These are phyloP conservation scores for Megamerina dolium DNA, from an alignment of 2,888 invertebrate genomes.

Conservation along the genomic window DNA sequence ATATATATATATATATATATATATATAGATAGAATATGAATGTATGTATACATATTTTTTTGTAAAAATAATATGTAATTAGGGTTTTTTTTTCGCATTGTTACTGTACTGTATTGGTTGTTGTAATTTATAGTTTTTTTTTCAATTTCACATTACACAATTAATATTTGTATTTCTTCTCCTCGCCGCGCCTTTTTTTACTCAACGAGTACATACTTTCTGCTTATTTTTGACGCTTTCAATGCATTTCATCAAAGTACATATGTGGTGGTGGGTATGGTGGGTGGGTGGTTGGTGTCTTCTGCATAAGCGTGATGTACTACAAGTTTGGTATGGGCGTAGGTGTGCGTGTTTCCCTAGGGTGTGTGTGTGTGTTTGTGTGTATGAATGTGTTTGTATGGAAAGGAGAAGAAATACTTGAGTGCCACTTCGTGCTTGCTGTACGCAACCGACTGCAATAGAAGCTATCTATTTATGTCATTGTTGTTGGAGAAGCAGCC, in stretches of 20 bases:
- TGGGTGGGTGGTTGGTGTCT: constrained; percentile 7
- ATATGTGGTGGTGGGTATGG: too few relatives aligned
- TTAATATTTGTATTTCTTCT: neutral
- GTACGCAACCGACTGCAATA: too few relatives aligned
- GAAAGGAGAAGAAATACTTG: too few relatives aligned
- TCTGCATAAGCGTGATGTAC: constrained; percentile 8
- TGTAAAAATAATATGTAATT: too few relatives aligned
- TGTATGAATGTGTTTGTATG: too few relatives aligned
- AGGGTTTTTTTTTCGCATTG: too few relatives aligned
- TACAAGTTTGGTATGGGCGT: neutral
- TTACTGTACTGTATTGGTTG: neutral
- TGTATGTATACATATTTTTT: neutral
- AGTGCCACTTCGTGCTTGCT: too few relatives aligned
- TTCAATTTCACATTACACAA: neutral
- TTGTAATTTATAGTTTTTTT: neutral
- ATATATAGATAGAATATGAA: neutral
- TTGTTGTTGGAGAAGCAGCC: constrained; percentile 30
- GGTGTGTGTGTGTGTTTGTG: constrained; percentile 10
- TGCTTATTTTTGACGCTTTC: too few relatives aligned
- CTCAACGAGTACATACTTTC: too few relatives aligned
- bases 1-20: neutral
- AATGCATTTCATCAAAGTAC: too few relatives aligned
- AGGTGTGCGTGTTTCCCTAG: constrained; percentile 1
- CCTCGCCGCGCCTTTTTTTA: neutral
- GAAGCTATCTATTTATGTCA: constrained; percentile 17